These are phyloP conservation scores for Dryococelus australis DNA, from an alignment of 2,888 invertebrate genomes.

Conservation along the genomic window DNA sequence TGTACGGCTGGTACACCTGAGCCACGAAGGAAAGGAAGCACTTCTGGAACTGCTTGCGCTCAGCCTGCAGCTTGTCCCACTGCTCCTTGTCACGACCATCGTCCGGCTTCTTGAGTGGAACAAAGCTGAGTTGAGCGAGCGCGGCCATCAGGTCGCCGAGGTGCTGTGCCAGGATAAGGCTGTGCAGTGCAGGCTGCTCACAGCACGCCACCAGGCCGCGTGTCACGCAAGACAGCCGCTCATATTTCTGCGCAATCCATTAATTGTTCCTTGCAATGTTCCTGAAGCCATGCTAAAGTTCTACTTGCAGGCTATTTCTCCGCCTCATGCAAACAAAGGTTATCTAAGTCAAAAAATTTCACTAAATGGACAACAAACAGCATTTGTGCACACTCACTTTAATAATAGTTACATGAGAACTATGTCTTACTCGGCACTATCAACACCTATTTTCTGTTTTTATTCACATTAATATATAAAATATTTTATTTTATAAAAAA, in stretches of 20 bases:
- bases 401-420: too few species aligned
- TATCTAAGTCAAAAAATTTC: slow-evolving; percentile 28
- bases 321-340: too few species aligned
- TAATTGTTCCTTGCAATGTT: too few species aligned
- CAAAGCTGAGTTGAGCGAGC: slow-evolving; percentile 73
- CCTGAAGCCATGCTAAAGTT: too few species aligned
- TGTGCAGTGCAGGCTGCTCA: slow-evolving; percentile 62
- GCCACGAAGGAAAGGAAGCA: slow-evolving; percentile 63
- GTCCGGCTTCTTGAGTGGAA: slow-evolving; percentile 69
- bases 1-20: slow-evolving; percentile 66
- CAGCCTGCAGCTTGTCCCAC: slow-evolving; percentile 61
- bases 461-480: too few species aligned
- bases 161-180: slow-evolving; percentile 65
- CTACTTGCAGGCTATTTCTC: too few species aligned
- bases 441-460: too few species aligned
- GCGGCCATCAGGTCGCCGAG: slow-evolving; percentile 70
- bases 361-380: too few species aligned
- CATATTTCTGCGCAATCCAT: slow-evolving; percentile 50
- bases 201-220: slow-evolving; percentile 62
- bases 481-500: too few species aligned
- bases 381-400: too few species aligned
- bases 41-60: slow-evolving; percentile 62
- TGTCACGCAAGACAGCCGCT: slow-evolving; percentile 60
- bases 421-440: too few species aligned
- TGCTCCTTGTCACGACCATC: neutral